Evolutionary conservation across 1,140 invertebrate species (phyloP), one percentile per base, ranked within the genome.

Genomic region (Dendroctonus ponderosae): DNA sequence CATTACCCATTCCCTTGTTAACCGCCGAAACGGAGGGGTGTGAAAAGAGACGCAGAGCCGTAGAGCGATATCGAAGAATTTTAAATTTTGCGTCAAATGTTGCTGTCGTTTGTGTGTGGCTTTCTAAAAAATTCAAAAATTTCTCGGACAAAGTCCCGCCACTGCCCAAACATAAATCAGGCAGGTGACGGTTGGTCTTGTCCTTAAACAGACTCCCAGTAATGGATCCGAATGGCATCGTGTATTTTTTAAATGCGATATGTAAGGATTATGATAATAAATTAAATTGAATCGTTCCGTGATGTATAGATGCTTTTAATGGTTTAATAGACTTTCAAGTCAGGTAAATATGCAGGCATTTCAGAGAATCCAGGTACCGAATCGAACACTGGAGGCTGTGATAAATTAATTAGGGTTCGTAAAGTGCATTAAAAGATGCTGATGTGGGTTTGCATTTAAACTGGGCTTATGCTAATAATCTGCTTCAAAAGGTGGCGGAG

Each of bases 1-100:
- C 67, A 70, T 71, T 72, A 72, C 43, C 60, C 59, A 49, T 43
- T 60, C 68, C 46, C 42, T 59, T 59, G 53, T 56, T 56, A 56
- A 56, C 53, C 53, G 53, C 26, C 11, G 7, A 38, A 56, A 38
- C 9, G 39, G 53, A 41, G 39, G 39, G 39, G 26, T 39, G 26
- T 26, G 26, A 26, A 26, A 26, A 26, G 26, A 26, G 26, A 26
- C 26, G 26, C 1, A 26, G 26, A 26, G 26, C 26, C 26, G 26
- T 1, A 26, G 26, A 3, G 26, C 26, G 26, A 26, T 2, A 26
- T 26, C 26, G 3, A 26, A 26, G 1, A 26, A 26, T 26, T 26
- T 26, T 26, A 26, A 26, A 26, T 26, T 26, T 26, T 54, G 14
- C 38, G 40, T 6, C 14, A 26, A 9, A 38, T 14, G 52, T 54